A percentile compares a stretch with the other conserved stretches of the same genome.
Conservation (phyloP, 2,113 vertebrate genomes). For the Mus spicilegus region DNA sequence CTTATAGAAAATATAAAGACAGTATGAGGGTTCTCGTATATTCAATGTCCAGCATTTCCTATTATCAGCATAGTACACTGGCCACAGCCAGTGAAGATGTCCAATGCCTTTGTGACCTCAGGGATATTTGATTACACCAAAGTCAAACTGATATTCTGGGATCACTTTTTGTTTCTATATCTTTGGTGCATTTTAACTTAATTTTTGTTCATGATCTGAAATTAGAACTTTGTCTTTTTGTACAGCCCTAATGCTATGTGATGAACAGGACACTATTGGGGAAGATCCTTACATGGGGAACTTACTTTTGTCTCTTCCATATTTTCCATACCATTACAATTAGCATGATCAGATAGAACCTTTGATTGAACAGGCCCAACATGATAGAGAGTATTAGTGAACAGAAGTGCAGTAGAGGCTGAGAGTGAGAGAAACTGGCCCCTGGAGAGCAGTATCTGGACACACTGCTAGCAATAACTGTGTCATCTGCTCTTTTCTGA, state of each 20-base stretch:
- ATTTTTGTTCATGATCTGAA: neutral
- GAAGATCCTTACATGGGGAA: neutral
- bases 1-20: constrained; percentile 13
- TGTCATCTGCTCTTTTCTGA: neutral
- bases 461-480: neutral
- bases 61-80: neutral
- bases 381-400: neutral
- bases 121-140: neutral
- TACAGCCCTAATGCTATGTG: neutral
- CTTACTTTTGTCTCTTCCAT: neutral
- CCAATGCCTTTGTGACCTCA: neutral
- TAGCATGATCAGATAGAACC: neutral
- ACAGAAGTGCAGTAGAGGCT: neutral
- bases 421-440: neutral
- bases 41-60: neutral
- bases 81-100: neutral
- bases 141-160: constrained; percentile 14
- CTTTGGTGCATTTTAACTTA: neutral
- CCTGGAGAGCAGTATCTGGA: neutral
- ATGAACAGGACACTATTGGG: neutral
- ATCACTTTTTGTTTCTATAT: constrained; percentile 41
- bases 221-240: neutral
- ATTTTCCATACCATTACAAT: neutral
- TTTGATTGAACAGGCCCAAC: neutral
- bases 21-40: neutral